Conservation (phyloP, 1,140 invertebrate genomes). For the Akabosia matsudoensis region DNA sequence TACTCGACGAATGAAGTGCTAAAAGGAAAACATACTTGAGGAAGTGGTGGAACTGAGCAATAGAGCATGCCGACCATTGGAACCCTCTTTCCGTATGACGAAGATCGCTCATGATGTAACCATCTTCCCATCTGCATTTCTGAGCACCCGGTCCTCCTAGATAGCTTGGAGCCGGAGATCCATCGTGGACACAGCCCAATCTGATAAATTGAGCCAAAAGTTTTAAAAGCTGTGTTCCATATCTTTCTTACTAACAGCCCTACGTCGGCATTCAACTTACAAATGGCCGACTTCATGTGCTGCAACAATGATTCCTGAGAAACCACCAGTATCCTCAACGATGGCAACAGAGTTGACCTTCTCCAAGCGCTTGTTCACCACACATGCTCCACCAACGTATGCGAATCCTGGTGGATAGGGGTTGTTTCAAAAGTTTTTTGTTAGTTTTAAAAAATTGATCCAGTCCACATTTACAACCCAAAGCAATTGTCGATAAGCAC, state of each 20-base stretch:
- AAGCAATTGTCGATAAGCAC: too few relatives aligned
- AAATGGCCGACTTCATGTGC: conserved; percentile 95
- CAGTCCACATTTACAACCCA: too few relatives aligned
- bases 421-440: conserved; percentile 13
- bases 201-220: conserved; percentile 51
- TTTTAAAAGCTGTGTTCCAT: conserved; percentile 24
- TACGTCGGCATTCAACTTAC: conserved; percentile 73
- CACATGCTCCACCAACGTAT: conserved; percentile 91
- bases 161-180: conserved; percentile 88
- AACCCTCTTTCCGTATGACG: conserved; percentile 91
- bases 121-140: conserved; percentile 92
- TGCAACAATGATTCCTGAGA: conserved; percentile 92
- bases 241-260: conserved; percentile 9
- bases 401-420: conserved; percentile 77
- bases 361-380: conserved; percentile 89
- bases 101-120: conserved; percentile 92
- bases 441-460: neutral
- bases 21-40: conserved; percentile 69
- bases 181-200: conserved; percentile 89
- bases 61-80: conserved; percentile 87
- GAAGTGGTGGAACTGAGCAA: conserved; percentile 93
- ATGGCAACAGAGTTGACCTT: conserved; percentile 95
- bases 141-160: conserved; percentile 91
- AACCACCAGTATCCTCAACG: conserved; percentile 92
- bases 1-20: neutral